Evolutionary conservation across 1,140 invertebrate genomes (phyloP), one percentile per base, ranked within the genome.

Genomic region (Apis mellifera): DNA sequence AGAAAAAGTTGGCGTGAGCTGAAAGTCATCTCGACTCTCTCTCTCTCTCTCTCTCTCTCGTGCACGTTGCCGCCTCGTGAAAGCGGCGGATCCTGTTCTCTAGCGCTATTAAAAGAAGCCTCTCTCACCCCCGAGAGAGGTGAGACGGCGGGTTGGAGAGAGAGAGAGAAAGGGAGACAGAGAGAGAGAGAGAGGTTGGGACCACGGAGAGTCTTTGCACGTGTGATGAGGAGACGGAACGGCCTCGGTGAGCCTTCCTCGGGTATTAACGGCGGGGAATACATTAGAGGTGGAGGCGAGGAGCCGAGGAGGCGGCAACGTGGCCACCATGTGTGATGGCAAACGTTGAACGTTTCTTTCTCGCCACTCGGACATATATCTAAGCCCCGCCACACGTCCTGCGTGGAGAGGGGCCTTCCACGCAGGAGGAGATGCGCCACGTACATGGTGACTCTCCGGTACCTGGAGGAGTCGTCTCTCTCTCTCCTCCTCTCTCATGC

Each of bases 301-400:
- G 80, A 79, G 9, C 72, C 26, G 89, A 91, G 90, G 89, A 93
- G 90, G 90, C 90, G 90, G 92, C 92, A 93, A 94, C 92, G 93
- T 93, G 93, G 93, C 91, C 91, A 91, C 92, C 92, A 93, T 92
- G 90, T 93, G 92, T 91, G 91, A 88, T 87, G 79, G 72, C 83
- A 83, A 85, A 86, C 11, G 86, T 78, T 78, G 78, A 90, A 82
- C 57, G 78, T 87, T 87, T 90, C 89, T 90, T 92, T 92, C 91
- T 86, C 59, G 84, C 78, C 72, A 55, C 86, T 65, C 83, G 78
- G 82, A 71, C 85, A 69, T 73, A 83, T 79, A 84, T 84, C 88
- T 82, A 62, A 74, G 72, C 82, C 85, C 75, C 75, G 82, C 83
- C 76, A 21, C 76, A 21, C 85, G 59, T 65, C 78, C 59, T 75